phyloP scores from a whole-genome alignment of 2,113 vertebrate species.

The Probosciger aterrimus region DNA sequence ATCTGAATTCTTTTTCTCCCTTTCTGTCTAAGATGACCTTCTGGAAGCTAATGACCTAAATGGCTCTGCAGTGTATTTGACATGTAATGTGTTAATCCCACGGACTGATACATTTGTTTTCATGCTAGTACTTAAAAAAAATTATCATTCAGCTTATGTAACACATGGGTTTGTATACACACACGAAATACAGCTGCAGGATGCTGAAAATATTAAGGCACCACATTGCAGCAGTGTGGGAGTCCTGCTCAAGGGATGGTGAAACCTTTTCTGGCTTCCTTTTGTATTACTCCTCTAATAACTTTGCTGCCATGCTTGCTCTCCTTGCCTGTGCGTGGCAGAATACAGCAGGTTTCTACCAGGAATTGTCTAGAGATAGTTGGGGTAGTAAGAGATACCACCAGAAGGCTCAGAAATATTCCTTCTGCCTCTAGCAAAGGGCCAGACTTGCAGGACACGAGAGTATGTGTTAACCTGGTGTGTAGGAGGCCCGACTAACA shows the following conservation, averaged over 20 bases:
- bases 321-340: neutral
- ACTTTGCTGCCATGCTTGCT: neutral
- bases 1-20: neutral
- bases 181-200: neutral
- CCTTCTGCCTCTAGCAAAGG: neutral
- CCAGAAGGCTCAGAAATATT: neutral
- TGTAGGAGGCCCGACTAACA: neutral
- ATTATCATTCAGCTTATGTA: neutral
- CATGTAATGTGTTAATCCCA: neutral
- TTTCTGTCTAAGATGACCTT: neutral
- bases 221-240: neutral
- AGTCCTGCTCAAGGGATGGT: neutral
- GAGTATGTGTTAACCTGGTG: rapidly evolving
- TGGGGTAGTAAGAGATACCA: neutral
- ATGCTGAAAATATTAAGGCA: neutral
- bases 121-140: neutral
- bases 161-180: rapidly evolving
- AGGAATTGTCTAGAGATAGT: neutral
- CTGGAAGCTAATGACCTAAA: neutral
- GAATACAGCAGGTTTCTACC: neutral
- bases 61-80: neutral
- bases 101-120: neutral
- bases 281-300: neutral
- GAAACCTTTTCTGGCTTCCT: neutral
- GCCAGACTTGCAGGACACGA: neutral